These are phyloP conservation scores for Brachyptera putata DNA, from an alignment of 2,888 invertebrate genomes.

Conservation along the genomic window DNA sequence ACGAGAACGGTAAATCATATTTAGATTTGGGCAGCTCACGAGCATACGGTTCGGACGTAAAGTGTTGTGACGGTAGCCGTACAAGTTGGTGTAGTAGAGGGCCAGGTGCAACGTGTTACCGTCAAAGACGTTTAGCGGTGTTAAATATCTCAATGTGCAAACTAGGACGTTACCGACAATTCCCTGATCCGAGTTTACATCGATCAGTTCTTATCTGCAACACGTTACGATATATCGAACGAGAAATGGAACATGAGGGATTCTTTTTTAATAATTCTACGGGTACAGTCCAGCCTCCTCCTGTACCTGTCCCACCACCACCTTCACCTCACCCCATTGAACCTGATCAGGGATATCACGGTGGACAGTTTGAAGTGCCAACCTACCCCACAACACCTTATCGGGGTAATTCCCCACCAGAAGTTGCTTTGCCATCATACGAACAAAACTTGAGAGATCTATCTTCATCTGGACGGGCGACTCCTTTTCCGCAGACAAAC, in stretches of 20 bases:
- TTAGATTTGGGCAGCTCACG: constrained; percentile 68
- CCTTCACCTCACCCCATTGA: constrained; percentile 44
- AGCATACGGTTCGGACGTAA: constrained; percentile 45
- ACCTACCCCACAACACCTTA: constrained; percentile 28
- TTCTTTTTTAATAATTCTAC: constrained; percentile 38
- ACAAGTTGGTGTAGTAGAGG: constrained; percentile 70
- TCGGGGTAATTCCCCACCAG: constrained; percentile 13
- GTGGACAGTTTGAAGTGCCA: constrained; percentile 37
- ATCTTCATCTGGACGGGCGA: constrained; percentile 58
- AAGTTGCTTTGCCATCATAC: constrained; percentile 36
- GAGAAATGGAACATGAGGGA: constrained; percentile 71
- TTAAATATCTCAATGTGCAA: constrained; percentile 91
- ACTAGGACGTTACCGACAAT: constrained; percentile 79
- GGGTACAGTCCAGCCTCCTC: constrained; percentile 42
- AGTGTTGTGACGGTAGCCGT: constrained; percentile 68
- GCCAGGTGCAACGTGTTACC: constrained; percentile 62
- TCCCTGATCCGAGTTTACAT: constrained; percentile 82
- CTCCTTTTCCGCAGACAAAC: constrained; percentile 71
- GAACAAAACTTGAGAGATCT: constrained; percentile 49
- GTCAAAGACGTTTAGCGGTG: constrained; percentile 80
- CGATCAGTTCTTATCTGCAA: constrained; percentile 92
- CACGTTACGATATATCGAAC: constrained; percentile 81
- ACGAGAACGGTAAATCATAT: constrained; percentile 87
- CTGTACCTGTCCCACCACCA: constrained; percentile 46
- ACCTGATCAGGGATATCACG: constrained; percentile 38